These are phyloP conservation scores for Drosophila fungiperda DNA, from an alignment of 2,888 invertebrate genomes.

Conservation along the genomic window DNA sequence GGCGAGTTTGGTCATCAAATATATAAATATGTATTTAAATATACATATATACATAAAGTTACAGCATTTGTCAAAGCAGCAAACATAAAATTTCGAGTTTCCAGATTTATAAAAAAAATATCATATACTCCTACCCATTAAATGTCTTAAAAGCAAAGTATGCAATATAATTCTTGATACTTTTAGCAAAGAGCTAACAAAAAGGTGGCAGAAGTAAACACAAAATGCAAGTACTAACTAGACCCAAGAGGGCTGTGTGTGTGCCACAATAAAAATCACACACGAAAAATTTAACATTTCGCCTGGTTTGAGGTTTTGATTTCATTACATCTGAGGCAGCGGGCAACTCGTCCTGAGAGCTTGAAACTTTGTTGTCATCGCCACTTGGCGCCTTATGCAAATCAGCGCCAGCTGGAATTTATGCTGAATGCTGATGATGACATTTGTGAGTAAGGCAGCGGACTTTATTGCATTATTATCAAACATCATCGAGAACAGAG, in stretches of 20 bases:
- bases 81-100: not conserved
- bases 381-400: constrained; percentile 60
- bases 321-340: constrained; percentile 51
- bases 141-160: constrained; percentile 13
- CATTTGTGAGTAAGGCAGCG: constrained; percentile 33
- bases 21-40: too few species aligned
- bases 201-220: constrained; percentile 15
- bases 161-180: constrained; percentile 22
- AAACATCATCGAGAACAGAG: constrained; percentile 9
- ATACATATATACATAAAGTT: not conserved
- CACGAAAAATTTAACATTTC: constrained; percentile 47
- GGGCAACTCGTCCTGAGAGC: constrained; percentile 17
- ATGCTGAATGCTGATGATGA: constrained; percentile 52
- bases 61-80: not conserved
- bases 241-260: constrained; percentile 57
- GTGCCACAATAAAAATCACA: constrained; percentile 58
- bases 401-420: constrained; percentile 52
- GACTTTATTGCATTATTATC: constrained; percentile 34
- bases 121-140: not conserved
- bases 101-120: too few species aligned
- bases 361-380: constrained; percentile 60
- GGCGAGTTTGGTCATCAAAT: not conserved
- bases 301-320: constrained; percentile 50
- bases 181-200: constrained; percentile 9
- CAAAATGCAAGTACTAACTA: constrained; percentile 60